phyloP scores from a whole-genome alignment of 2,888 invertebrate genomes.

The Hirtodrosophila cameraria region DNA sequence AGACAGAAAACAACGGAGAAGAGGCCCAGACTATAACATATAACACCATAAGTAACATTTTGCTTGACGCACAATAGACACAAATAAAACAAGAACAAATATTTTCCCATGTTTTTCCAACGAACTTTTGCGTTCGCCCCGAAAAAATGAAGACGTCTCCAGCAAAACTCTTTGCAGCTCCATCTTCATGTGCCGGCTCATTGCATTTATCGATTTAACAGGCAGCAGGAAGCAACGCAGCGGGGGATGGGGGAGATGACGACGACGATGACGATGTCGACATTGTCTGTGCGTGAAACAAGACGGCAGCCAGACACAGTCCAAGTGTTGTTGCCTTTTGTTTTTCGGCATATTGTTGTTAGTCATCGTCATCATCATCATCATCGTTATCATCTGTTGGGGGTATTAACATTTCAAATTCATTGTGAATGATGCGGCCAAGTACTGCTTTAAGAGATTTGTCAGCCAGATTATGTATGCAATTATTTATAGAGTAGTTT shows the following conservation, averaged over 20 bases:
- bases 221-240: constrained; percentile 5
- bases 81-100: constrained; percentile 8
- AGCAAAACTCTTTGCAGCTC: no score
- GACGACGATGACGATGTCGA: constrained; percentile 44
- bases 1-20: no score
- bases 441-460: constrained; percentile 46
- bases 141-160: constrained; percentile 38
- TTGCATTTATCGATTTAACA: constrained; percentile 75
- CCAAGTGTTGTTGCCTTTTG: constrained; percentile 40
- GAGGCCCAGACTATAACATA: constrained; percentile 24
- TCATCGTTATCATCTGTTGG: constrained; percentile 23
- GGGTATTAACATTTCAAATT: constrained; percentile 58
- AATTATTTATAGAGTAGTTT: constrained; percentile 15
- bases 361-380: constrained; percentile 50
- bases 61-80: constrained; percentile 65
- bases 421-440: constrained; percentile 40
- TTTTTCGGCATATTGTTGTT: constrained; percentile 60
- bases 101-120: constrained; percentile 40
- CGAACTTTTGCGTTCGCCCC: constrained; percentile 24
- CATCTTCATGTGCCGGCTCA: constrained; percentile 52
- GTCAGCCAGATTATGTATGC: constrained; percentile 19
- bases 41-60: constrained; percentile 65
- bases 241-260: neutral
- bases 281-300: constrained; percentile 54
- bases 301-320: constrained; percentile 40